Base-by-base conservation (phyloP, 2,797 vertebrate species). In the Lacerta agilis region DNA sequence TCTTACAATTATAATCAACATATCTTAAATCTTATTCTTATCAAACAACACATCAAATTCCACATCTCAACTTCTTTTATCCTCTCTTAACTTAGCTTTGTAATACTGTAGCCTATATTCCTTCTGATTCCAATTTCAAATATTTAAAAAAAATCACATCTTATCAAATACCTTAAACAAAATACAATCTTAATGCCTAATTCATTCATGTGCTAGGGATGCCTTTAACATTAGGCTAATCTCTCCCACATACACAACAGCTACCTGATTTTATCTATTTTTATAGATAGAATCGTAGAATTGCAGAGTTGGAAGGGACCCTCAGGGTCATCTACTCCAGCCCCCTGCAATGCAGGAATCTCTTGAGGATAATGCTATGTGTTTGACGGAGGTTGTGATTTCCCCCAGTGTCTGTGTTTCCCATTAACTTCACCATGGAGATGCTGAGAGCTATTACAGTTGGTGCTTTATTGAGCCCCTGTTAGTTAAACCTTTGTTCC, bases 361-460 rank as follows among this genome's bases (percentile, higher is more conserved):
- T 25, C 43, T 11, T 11, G 20, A n/a, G 5, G 29, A 80, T 76
- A 45, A 75, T 80, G 0, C 6, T 43, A 64, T 55, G 27, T 33
- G 23, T 81, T n/a, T 72, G 27, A 38, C 33, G 49, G 77, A 67
- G 9, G 79, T n/a, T 85, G 61, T 88, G 80, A 45, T 55, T 83
- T 71, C 55, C 36, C 55, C 55, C 41, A 38, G 88, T 87, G 87
- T 92, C 91, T 93, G 66, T 88, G 75, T 84, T 91, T 84, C 45
- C 73, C 88, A 85, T 89, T 93, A 89, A 92, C 43, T 85, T 77
- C 25, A 75, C 29, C 73, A 18, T 72, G 86, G 90, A 69, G 92
- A 89, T 66, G 87, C 49, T 67, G 23, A 86, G 9, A 76, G 61
- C 17, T 6, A 49, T 58, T 58, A 83, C 43, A 69, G 58, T 87